Evolutionary conservation across 2,888 invertebrate genomes (phyloP).

Genomic region (Aphelenchoides bicaudatus): DNA sequence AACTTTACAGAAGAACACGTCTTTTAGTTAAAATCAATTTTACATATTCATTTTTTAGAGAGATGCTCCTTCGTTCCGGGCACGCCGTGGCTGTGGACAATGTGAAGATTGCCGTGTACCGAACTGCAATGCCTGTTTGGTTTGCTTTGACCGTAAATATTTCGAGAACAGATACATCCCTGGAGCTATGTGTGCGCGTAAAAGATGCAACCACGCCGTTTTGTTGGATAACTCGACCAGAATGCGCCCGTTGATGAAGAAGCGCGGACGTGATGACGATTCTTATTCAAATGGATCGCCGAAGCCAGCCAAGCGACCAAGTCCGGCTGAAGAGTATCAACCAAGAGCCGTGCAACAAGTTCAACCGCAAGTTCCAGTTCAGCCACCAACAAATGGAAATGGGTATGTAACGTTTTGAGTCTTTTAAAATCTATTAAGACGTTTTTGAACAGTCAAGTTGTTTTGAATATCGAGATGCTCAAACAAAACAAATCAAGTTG

Average conservation of each 20-base stretch:
- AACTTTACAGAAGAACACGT: too few relatives aligned
- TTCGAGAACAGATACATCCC: conserved; percentile 14
- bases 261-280: neutral
- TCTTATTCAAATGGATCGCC: neutral
- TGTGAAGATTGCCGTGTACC: conserved; percentile 54
- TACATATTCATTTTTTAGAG: conserved; percentile 24
- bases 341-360: too few relatives aligned
- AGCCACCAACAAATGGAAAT: too few relatives aligned
- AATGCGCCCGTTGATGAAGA: too few relatives aligned
- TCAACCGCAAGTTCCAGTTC: too few relatives aligned
- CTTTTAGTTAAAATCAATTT: too few relatives aligned
- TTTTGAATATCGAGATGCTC: too few relatives aligned
- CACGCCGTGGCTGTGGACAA: conserved; percentile 47
- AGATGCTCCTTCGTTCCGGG: conserved; percentile 54
- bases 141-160: conserved; percentile 50
- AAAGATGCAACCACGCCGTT: conserved; percentile 13
- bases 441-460: too few relatives aligned
- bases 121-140: conserved; percentile 54
- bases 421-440: too few relatives aligned
- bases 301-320: conserved; percentile 10
- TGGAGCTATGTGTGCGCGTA: conserved; percentile 15
- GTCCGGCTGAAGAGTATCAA: too few relatives aligned
- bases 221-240: conserved; percentile 9
- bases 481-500: too few relatives aligned
- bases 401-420: too few relatives aligned